These are phyloP conservation scores for Dexiosoma caninum DNA, from an alignment of 2,888 invertebrate genomes.

Conservation along the genomic window DNA sequence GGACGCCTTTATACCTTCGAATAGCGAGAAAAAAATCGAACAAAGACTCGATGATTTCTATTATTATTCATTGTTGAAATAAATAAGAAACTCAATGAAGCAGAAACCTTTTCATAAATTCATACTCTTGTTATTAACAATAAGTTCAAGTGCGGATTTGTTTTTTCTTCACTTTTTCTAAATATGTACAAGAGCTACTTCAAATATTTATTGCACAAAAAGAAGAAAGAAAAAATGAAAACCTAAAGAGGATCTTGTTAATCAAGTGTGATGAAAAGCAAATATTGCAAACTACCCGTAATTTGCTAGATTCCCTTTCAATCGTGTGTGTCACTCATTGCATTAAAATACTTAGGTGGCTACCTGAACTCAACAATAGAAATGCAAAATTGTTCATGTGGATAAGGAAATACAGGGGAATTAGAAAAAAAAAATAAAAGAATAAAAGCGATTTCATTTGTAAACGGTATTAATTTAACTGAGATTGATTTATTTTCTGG, in stretches of 20 bases:
- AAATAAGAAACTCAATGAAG: conserved; percentile 37
- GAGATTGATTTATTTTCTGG: too few species aligned
- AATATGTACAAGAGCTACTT: conserved; percentile 32
- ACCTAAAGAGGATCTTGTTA: conserved; percentile 18
- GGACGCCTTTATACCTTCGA: neutral
- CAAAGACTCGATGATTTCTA: conserved; percentile 23
- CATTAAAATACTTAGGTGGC: conserved; percentile 50
- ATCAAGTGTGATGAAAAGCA: conserved; percentile 27
- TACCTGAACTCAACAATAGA: conserved; percentile 44
- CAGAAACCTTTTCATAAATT: conserved; percentile 43
- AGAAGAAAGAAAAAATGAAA: neutral
- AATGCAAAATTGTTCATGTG: neutral
- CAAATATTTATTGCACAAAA: conserved; percentile 9
- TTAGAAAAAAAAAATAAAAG: too few species aligned
- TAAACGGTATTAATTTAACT: neutral
- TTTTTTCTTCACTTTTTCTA: too few species aligned
- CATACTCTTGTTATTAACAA: neutral
- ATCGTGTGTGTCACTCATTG: neutral
- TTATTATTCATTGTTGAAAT: conserved; percentile 18
- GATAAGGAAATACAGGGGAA: too few species aligned
- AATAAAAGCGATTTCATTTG: neutral
- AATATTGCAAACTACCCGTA: conserved; percentile 30
- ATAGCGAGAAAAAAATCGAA: conserved; percentile 1
- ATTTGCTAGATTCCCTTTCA: conserved; percentile 49
- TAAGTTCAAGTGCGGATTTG: neutral